Conservation (phyloP, 30 jellyfish, hydroid and myxozoan genomes). For the Pelagia noctiluca region DNA sequence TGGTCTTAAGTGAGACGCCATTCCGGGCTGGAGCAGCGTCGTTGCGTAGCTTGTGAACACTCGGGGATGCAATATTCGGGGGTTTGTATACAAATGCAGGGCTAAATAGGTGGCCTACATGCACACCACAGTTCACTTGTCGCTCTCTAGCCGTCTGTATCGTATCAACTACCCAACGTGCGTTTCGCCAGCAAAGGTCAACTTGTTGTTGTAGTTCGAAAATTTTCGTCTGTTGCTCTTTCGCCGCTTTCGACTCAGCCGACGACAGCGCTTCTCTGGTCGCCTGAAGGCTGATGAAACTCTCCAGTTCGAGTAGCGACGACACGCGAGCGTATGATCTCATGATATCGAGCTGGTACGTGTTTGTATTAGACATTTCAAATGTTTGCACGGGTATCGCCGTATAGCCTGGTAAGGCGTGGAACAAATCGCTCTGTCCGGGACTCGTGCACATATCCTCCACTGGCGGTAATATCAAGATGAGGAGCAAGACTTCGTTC, state of each 20-base stretch:
- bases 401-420: conserved; percentile 79
- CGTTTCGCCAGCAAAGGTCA: conserved; percentile 87
- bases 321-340: conserved; percentile 91
- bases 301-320: conserved; percentile 88
- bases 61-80: conserved; percentile 24
- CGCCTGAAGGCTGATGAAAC: conserved; percentile 70
- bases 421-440: conserved; percentile 88
- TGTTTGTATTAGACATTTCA: conserved; percentile 90
- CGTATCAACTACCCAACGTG: conserved; percentile 97
- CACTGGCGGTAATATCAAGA: conserved; percentile 88
- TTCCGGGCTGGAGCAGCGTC: neutral
- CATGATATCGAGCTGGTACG: conserved; percentile 97
- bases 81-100: conserved; percentile 50
- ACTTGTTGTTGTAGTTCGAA: conserved; percentile 79
- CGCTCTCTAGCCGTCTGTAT: conserved; percentile 85
- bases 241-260: conserved; percentile 72
- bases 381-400: conserved; percentile 93
- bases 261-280: conserved; percentile 89
- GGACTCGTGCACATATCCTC: conserved; percentile 97
- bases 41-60: conserved; percentile 16
- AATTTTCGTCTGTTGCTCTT: conserved; percentile 76
- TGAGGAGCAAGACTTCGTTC: conserved; percentile 79
- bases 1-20: conserved; percentile 34
- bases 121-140: conserved; percentile 77
- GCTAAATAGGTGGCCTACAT: conserved; percentile 60